A percentile compares a stretch with the other conserved stretches of the same genome.
These are phyloP conservation scores for Erythrocercus mccallii DNA, from an alignment of 2,113 vertebrate species.

Conservation along the genomic window DNA sequence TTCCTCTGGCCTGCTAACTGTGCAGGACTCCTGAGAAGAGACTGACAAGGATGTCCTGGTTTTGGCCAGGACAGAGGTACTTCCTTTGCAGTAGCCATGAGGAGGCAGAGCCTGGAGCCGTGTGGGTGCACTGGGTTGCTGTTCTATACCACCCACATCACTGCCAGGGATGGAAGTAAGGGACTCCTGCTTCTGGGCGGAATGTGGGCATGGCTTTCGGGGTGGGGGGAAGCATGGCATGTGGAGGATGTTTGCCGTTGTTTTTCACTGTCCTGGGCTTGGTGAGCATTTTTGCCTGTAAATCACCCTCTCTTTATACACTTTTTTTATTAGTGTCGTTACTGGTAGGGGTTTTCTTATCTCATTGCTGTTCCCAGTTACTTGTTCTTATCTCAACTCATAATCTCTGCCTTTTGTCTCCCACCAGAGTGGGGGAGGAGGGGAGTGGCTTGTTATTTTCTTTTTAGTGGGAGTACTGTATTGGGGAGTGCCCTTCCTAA, in stretches of 20 bases:
- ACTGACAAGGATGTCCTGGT: not conserved
- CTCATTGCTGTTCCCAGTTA: not conserved
- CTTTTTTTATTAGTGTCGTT: not conserved
- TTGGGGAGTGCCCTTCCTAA: not conserved
- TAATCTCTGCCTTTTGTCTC: not conserved
- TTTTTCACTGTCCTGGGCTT: accelerated
- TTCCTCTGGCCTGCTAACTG: not conserved
- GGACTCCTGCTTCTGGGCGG: not conserved
- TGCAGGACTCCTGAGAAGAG: not conserved
- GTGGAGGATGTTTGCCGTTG: not conserved
- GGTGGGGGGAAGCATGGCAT: accelerated
- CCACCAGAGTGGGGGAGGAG: not conserved
- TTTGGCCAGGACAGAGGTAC: not conserved
- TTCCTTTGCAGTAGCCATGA: not conserved
- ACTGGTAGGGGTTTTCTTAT: not conserved
- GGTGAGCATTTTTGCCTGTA: not conserved
- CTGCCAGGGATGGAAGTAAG: not conserved
- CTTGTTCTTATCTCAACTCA: not conserved
- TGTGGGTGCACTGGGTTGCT: not conserved
- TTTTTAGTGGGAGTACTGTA: not conserved
- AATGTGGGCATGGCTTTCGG: accelerated
- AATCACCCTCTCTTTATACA: not conserved
- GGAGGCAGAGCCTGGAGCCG: not conserved
- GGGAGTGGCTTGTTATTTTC: not conserved
- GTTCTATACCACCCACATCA: not conserved